phyloP scores from a whole-genome alignment of 2,888 invertebrate species.

The Plagodis pulveraria region DNA sequence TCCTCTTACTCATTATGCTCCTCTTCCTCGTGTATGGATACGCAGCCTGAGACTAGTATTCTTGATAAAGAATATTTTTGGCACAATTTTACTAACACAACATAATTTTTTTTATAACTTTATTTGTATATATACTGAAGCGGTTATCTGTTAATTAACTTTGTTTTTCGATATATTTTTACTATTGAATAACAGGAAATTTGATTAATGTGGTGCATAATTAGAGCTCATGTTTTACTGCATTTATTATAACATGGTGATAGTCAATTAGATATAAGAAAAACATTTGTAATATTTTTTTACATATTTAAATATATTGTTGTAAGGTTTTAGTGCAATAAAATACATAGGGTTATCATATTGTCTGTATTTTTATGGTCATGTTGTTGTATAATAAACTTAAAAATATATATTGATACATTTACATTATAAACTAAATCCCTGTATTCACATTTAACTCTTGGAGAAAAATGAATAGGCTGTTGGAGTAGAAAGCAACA shows the following conservation, averaged over 20 bases:
- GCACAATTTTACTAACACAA: no score
- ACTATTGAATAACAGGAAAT: neutral
- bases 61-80: no score
- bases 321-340: conserved; percentile 20
- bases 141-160: no score
- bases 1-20: no score
- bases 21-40: no score
- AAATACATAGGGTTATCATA: conserved; percentile 52
- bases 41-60: no score
- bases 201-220: neutral
- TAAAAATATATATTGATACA: conserved; percentile 79
- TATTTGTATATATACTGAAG: no score
- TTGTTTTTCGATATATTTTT: no score
- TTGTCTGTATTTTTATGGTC: conserved; percentile 80
- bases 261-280: conserved; percentile 25
- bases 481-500: conserved; percentile 71
- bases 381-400: conserved; percentile 74
- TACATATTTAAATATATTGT: conserved; percentile 10
- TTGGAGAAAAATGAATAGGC: conserved; percentile 77
- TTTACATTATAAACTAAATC: conserved; percentile 83
- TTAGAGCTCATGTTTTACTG: conserved; percentile 3
- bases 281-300: conserved; percentile 21
- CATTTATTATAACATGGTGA: conserved; percentile 19
- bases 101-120: no score
- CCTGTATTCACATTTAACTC: conserved; percentile 81